These are phyloP conservation scores for Eulemur coronatus DNA, from an alignment of 2,797 vertebrate species.

Conservation along the genomic window DNA sequence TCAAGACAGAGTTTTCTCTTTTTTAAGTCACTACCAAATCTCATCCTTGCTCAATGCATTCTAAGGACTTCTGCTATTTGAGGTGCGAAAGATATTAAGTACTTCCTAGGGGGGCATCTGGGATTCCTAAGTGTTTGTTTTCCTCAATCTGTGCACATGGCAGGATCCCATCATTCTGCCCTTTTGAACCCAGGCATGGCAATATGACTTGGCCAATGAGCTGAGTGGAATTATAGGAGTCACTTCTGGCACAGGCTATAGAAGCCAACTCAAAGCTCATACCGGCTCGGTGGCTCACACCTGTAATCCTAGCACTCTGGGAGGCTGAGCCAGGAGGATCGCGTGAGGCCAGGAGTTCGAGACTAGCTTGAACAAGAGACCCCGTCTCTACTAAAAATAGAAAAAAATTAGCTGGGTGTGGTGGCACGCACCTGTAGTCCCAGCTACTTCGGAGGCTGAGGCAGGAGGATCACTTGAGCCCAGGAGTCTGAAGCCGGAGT, in stretches of 20 bases:
- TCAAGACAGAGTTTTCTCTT: not conserved
- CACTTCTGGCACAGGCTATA: not conserved
- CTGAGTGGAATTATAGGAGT: fast-evolving
- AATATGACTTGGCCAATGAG: not conserved
- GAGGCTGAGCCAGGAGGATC: too few relatives aligned
- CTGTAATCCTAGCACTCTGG: too few relatives aligned
- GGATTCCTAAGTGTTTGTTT: not conserved
- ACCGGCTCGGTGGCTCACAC: too few relatives aligned
- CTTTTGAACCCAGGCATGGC: not conserved
- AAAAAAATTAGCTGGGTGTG: too few relatives aligned
- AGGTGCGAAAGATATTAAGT: not conserved
- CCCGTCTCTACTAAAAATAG: too few relatives aligned
- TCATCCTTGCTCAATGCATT: not conserved
- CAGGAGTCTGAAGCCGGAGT: too few relatives aligned
- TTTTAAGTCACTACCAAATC: not conserved
- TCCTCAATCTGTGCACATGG: not conserved
- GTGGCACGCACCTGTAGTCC: too few relatives aligned
- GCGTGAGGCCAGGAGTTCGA: too few relatives aligned
- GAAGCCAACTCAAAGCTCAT: not conserved
- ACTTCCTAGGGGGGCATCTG: fast-evolving
- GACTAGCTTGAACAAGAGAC: too few relatives aligned
- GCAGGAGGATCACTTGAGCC: too few relatives aligned
- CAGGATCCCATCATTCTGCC: not conserved
- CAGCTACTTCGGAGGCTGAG: too few relatives aligned
- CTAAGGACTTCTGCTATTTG: not conserved